Evolutionary conservation across 1,140 invertebrate species (phyloP).

Genomic region (Tribolium castaneum): DNA sequence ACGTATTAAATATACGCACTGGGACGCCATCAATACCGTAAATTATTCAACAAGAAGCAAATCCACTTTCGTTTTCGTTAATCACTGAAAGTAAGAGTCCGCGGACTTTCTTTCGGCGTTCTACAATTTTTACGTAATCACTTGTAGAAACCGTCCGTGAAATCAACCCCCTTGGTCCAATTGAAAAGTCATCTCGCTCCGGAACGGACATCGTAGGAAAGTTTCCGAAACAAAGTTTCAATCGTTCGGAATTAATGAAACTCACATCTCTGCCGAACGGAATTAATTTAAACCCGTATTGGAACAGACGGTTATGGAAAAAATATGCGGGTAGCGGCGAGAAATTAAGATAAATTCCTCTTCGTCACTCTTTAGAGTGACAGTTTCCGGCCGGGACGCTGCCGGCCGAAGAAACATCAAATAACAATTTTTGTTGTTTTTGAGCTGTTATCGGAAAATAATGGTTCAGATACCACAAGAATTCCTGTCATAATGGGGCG

Average conservation of each 20-base stretch:
- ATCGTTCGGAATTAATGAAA: constrained; percentile 10
- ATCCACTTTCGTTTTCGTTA: constrained; percentile 41
- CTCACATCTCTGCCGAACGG: background rate
- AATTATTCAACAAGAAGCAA: constrained; percentile 43
- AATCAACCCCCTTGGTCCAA: constrained; percentile 10
- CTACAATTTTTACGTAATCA: constrained; percentile 16
- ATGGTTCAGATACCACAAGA: background rate
- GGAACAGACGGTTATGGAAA: background rate
- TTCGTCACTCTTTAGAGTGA: background rate
- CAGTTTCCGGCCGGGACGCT: background rate
- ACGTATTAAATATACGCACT: background rate
- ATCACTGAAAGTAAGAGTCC: constrained; percentile 38
- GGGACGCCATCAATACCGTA: constrained; percentile 26
- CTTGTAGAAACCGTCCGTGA: background rate
- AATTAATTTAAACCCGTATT: constrained; percentile 20
- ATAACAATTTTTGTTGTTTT: background rate
- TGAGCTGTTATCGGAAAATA: background rate
- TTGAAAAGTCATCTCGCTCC: constrained; percentile 17
- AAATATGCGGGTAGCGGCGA: background rate
- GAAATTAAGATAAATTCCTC: constrained; percentile 20
- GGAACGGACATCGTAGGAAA: constrained; percentile 3
- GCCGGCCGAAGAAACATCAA: background rate
- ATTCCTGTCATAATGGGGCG: background rate
- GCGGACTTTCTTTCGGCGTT: constrained; percentile 34
- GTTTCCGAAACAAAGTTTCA: constrained; percentile 7